Evolutionary conservation across 2,113 vertebrate genomes (phyloP).

Genomic region (Laticauda colubrina): DNA sequence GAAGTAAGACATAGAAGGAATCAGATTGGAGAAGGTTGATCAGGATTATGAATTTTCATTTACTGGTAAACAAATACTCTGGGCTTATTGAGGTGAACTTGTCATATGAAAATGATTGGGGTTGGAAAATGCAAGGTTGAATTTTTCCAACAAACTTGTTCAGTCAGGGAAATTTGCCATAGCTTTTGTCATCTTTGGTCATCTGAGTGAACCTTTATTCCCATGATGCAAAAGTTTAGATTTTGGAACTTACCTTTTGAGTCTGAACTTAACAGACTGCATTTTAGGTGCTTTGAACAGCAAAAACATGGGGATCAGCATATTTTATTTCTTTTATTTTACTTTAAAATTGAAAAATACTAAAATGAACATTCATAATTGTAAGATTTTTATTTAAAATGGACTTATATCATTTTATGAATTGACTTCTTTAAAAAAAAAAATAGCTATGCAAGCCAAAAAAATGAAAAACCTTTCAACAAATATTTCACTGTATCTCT

Average conservation of each 20-base stretch:
- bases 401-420: neutral
- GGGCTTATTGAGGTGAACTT: too few species aligned
- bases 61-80: too few species aligned
- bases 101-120: too few species aligned
- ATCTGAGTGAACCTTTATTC: neutral
- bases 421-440: neutral
- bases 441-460: neutral
- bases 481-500: neutral
- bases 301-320: neutral
- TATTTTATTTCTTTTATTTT: neutral
- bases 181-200: too few species aligned
- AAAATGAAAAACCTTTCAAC: neutral
- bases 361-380: neutral
- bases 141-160: too few species aligned
- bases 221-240: neutral
- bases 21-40: too few species aligned
- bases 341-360: neutral
- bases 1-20: too few species aligned
- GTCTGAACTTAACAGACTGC: neutral
- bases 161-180: too few species aligned
- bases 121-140: too few species aligned
- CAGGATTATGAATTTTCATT: too few species aligned
- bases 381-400: neutral
- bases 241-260: neutral
- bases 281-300: neutral